These are phyloP conservation scores for Venturia canescens DNA, from an alignment of 1,140 invertebrate genomes.

Conservation along the genomic window DNA sequence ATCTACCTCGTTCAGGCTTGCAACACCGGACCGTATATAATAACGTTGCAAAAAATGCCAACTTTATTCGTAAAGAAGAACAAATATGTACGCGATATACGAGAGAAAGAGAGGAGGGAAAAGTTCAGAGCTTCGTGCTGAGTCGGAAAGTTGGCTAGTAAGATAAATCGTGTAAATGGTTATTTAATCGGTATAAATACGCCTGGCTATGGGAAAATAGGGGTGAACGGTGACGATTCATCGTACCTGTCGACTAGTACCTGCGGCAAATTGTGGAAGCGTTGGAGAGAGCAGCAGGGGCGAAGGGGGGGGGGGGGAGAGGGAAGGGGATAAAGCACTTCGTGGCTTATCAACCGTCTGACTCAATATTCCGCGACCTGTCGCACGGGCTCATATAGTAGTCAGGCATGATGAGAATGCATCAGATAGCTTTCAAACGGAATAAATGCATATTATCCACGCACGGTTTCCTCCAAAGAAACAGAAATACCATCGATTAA, in stretches of 20 bases:
- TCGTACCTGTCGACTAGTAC: slow-evolving; percentile 1
- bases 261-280: slow-evolving; percentile 14
- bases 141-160: not conserved
- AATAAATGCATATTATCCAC: slow-evolving; percentile 39
- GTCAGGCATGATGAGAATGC: slow-evolving; percentile 48
- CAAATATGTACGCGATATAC: slow-evolving; percentile 5
- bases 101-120: too few species aligned
- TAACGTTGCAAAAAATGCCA: not conserved
- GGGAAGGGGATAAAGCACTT: slow-evolving; percentile 21
- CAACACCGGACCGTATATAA: not conserved
- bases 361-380: slow-evolving; percentile 41
- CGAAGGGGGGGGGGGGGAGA: not conserved
- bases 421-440: slow-evolving; percentile 47
- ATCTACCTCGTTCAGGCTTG: slow-evolving; percentile 36
- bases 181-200: slow-evolving; percentile 22
- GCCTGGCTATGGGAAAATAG: slow-evolving; percentile 10
- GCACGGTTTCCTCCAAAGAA: slow-evolving; percentile 38
- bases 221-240: slow-evolving; percentile 23
- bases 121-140: slow-evolving; percentile 14
- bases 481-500: slow-evolving; percentile 36
- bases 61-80: slow-evolving; percentile 26
- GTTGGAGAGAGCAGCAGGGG: not conserved
- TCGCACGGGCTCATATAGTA: slow-evolving; percentile 44
- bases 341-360: slow-evolving; percentile 40
- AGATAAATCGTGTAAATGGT: slow-evolving; percentile 14